phyloP scores from a whole-genome alignment of 2,888 invertebrate genomes.

The Creontiades dilutus region DNA sequence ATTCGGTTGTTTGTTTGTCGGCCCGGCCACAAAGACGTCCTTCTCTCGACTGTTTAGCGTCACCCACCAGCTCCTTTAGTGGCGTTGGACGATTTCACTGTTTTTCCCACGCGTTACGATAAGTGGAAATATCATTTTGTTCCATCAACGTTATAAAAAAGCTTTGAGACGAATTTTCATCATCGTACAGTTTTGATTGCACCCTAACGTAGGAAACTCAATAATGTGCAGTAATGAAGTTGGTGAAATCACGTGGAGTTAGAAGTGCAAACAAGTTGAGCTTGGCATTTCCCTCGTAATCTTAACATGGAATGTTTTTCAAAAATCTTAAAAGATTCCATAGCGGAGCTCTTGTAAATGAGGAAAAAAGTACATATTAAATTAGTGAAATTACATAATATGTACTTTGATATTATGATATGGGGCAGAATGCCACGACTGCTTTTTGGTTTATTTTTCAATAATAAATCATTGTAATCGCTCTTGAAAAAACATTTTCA shows the following conservation, averaged over 20 bases:
- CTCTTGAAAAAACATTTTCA: too few relatives aligned
- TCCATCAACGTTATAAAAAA: conserved; percentile 3
- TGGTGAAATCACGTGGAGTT: background rate
- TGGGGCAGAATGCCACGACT: too few relatives aligned
- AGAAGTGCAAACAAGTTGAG: background rate
- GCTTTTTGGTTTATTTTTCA: too few relatives aligned
- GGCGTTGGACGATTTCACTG: conserved; percentile 20
- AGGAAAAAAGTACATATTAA: too few relatives aligned
- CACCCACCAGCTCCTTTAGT: conserved; percentile 44
- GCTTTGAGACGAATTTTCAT: background rate
- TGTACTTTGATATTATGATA: too few relatives aligned
- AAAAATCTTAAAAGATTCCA: too few relatives aligned
- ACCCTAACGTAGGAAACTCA: background rate
- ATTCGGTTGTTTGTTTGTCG: conserved; percentile 59
- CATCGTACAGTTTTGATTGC: background rate
- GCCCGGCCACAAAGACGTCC: conserved; percentile 54
- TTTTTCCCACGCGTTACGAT: background rate
- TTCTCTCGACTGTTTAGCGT: conserved; percentile 53
- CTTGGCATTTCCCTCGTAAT: too few relatives aligned
- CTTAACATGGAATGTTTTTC: too few relatives aligned
- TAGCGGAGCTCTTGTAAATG: too few relatives aligned
- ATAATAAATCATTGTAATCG: too few relatives aligned
- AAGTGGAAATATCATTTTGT: conserved; percentile 25
- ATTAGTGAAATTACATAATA: too few relatives aligned
- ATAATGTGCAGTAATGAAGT: background rate